Evolutionary conservation across 2,888 invertebrate genomes (phyloP).

Genomic region (Acrobeloides nanus): DNA sequence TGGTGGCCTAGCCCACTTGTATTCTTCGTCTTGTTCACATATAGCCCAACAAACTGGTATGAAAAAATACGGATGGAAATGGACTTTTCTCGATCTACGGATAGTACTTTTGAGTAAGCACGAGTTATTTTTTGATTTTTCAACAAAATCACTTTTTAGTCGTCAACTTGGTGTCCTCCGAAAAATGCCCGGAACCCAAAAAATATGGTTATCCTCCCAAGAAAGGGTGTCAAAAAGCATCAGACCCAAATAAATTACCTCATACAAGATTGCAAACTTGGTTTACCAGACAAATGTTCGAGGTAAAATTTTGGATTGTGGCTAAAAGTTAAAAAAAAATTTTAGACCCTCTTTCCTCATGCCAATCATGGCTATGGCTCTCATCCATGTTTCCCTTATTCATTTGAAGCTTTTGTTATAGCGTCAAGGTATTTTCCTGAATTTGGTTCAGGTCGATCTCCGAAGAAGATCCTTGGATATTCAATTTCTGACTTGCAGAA

Average conservation of each 20-base stretch:
- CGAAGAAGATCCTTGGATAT: constrained; percentile 9
- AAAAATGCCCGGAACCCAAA: constrained; percentile 19
- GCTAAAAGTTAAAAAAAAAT: neutral
- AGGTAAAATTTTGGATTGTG: constrained; percentile 15
- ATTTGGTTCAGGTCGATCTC: constrained; percentile 30
- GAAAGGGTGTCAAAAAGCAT: constrained; percentile 4
- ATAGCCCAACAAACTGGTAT: no score
- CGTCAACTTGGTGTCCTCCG: no score
- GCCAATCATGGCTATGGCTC: constrained; percentile 49
- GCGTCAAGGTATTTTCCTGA: constrained; percentile 51
- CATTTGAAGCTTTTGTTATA: constrained; percentile 47
- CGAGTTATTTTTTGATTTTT: no score
- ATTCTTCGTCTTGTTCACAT: no score
- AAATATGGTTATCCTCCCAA: constrained; percentile 16
- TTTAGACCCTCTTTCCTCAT: constrained; percentile 49
- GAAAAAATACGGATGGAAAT: neutral
- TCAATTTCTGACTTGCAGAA: constrained; percentile 23
- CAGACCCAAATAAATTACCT: constrained; percentile 17
- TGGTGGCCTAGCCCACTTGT: no score
- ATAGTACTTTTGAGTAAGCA: constrained; percentile 2
- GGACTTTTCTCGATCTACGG: neutral
- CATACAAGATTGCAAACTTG: constrained; percentile 26
- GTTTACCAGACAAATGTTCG: constrained; percentile 45
- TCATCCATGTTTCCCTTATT: constrained; percentile 45
- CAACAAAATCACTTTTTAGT: no score